Evolutionary conservation across 2,113 vertebrate genomes (phyloP).

Genomic region (Salvelinus alpinus): DNA sequence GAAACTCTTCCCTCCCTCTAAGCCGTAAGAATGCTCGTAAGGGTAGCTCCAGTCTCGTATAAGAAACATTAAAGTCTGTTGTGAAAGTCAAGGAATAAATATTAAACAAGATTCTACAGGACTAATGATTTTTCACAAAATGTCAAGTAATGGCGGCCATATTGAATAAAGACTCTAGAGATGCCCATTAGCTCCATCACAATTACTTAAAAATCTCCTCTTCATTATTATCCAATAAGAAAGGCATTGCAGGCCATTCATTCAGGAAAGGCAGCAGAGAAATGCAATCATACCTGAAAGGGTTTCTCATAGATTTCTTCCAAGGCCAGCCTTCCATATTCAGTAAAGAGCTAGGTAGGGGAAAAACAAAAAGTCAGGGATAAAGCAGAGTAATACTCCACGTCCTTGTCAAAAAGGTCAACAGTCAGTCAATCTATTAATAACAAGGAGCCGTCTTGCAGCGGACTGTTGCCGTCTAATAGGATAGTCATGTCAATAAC

Average conservation of each 20-base stretch:
- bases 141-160: neutral
- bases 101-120: too few species aligned
- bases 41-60: conserved; percentile 91
- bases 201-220: neutral
- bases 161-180: neutral
- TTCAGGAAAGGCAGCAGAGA: too few species aligned
- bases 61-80: conserved; percentile 82
- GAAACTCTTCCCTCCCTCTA: conserved; percentile 80
- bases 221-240: neutral
- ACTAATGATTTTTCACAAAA: too few species aligned
- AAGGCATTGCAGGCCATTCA: too few species aligned
- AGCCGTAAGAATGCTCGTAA: conserved; percentile 84
- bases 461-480: too few species aligned
- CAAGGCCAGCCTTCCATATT: conserved; percentile 96
- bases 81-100: neutral
- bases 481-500: too few species aligned
- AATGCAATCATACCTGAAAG: conserved; percentile 80
- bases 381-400: too few species aligned
- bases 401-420: too few species aligned
- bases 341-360: conserved; percentile 89
- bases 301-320: conserved; percentile 95
- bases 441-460: too few species aligned
- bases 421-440: too few species aligned
- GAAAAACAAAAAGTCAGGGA: neutral
- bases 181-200: too few species aligned